Evolutionary conservation across 1,140 invertebrate genomes (phyloP), one percentile per base, ranked within the genome.

Genomic region (Nasonia longicornis): DNA sequence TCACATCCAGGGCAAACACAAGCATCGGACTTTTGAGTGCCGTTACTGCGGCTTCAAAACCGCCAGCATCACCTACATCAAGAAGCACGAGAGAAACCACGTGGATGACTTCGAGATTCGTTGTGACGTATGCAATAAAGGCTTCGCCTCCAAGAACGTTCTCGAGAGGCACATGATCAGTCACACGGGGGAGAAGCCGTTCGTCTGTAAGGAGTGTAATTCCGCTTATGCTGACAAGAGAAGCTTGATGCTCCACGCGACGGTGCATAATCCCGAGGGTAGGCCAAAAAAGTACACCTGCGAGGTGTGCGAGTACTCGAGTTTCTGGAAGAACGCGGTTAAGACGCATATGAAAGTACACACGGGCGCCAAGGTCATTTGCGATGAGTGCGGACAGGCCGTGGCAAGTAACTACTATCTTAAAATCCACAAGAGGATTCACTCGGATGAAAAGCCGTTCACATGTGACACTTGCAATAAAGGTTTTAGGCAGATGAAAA

Each of bases 331-430:
- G 64, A 83, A 85, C 6, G 90, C 86, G n/a, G 90, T 98, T 75
- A 97, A 97, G 89, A 92, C 95, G 58, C 97, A 98, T 87, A 96
- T 98, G 92, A 94, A 93, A 87, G 92, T 93, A 26, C 93, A 95
- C 84, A 89, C 86, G 1, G 87, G 89, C 6, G 86, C 89, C 79
- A 88, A 89, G 85, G 92, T 94, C 81, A 90, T 94, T 2, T 90
- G 89, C 79, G 86, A 89, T 48, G 76, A 89, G n/a, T 90, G 94
- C 86, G 91, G 91, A 11, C 92, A 94, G 67, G 87, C 92, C 1
- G 95, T 95, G 42, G 91, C 93, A 26, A 93, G 92, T 72, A 92
- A 92, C 77, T 88, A 90, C 69, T 90, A 91, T 71, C 85, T 94
- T 63, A 89, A 90, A 31, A 85, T 87, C n/a, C 91, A 92, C 82